Conservation (phyloP, 2,888 invertebrate genomes). For the Drosophila trichaetosa region DNA sequence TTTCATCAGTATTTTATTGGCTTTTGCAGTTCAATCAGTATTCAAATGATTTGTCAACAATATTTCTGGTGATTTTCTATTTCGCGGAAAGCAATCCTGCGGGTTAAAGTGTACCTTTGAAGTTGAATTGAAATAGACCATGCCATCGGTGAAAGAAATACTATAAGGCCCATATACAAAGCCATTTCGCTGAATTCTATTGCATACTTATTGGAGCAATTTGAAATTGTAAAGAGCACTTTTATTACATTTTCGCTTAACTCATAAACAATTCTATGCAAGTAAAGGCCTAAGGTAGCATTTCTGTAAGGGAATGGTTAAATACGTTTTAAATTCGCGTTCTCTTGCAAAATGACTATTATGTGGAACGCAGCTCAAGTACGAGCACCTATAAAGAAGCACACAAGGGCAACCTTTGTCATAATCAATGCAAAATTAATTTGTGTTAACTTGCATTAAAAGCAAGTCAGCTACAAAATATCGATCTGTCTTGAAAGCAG, state of each 20-base stretch:
- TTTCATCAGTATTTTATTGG: neutral
- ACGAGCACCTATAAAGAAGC: neutral
- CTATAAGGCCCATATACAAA: neutral
- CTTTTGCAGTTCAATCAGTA: neutral
- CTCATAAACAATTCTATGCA: no score
- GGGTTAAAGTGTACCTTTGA: neutral
- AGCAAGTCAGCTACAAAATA: conserved; percentile 17
- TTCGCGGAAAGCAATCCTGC: no score
- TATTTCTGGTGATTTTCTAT: neutral
- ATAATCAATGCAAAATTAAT: conserved; percentile 19
- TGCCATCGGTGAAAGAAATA: neutral
- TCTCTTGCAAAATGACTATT: neutral
- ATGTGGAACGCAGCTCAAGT: neutral
- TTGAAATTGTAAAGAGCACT: neutral
- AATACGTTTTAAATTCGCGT: neutral
- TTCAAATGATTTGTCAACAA: neutral
- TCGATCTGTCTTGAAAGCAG: conserved; percentile 34
- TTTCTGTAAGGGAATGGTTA: neutral
- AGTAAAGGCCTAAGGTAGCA: neutral
- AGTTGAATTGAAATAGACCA: neutral
- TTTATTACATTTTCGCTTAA: neutral
- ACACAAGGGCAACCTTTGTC: conserved; percentile 15
- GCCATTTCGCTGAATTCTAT: neutral
- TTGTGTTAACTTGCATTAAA: conserved; percentile 22
- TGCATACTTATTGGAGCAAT: conserved; percentile 3